phyloP scores from a whole-genome alignment of 2,888 invertebrate genomes.

The Noctua janthe region DNA sequence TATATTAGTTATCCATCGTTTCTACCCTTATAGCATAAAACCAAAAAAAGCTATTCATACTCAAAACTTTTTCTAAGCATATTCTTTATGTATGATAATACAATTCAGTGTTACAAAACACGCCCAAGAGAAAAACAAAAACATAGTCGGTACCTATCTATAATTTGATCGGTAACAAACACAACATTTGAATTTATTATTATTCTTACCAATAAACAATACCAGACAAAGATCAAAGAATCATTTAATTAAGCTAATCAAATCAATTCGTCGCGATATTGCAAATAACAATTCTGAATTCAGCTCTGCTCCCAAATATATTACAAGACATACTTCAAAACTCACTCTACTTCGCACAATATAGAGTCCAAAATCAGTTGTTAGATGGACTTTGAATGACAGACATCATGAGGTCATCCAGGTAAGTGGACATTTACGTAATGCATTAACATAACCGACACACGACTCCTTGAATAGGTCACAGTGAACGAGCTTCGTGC shows the following conservation, averaged over 20 bases:
- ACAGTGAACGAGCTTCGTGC: conserved; percentile 13
- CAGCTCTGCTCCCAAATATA: conserved; percentile 28
- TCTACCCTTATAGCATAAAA: too few species aligned
- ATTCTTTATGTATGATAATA: neutral
- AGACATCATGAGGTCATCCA: conserved; percentile 75
- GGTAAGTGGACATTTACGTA: conserved; percentile 70
- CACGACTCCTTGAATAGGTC: conserved; percentile 57
- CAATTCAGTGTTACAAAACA: neutral
- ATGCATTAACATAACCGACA: conserved; percentile 68
- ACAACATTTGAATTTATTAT: conserved; percentile 1
- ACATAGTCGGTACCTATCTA: neutral
- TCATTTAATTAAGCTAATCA: conserved; percentile 25
- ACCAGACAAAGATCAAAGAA: conserved; percentile 32
- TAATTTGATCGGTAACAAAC: neutral
- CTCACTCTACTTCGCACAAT: neutral
- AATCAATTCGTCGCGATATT: conserved; percentile 49
- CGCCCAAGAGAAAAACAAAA: neutral
- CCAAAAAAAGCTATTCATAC: neutral
- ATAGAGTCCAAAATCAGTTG: conserved; percentile 38
- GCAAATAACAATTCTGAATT: conserved; percentile 48
- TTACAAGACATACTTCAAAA: conserved; percentile 9
- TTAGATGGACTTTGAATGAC: conserved; percentile 44
- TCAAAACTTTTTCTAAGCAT: neutral
- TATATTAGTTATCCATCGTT: neutral
- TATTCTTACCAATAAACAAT: conserved; percentile 12